Evolutionary conservation across 2,113 vertebrate species (phyloP).

Genomic region (Psammodynastes pulverulentus): DNA sequence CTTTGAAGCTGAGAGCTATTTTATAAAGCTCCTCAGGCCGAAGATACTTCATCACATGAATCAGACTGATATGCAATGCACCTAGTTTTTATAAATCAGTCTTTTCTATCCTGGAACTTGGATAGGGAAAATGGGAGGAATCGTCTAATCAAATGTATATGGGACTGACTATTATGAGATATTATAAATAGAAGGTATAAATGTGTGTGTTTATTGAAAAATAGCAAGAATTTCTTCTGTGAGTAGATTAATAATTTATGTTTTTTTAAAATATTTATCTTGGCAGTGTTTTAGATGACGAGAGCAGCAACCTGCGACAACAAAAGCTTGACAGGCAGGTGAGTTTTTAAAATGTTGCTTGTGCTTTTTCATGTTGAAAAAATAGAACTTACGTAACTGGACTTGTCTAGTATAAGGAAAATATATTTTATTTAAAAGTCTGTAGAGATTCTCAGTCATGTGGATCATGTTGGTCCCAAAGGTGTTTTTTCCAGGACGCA

Average conservation of each 20-base stretch:
- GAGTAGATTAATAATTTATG: not conserved
- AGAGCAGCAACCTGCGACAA: slow-evolving; percentile 91
- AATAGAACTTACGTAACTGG: not conserved
- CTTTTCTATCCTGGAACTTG: not conserved
- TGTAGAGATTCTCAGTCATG: too few relatives aligned
- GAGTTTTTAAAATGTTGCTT: slow-evolving; percentile 47
- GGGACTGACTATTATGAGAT: not conserved
- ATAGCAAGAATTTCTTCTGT: slow-evolving; percentile 2
- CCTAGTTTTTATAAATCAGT: not conserved
- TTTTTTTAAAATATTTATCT: slow-evolving; percentile 46
- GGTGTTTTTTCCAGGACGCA: too few relatives aligned
- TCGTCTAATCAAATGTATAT: not conserved
- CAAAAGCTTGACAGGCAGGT: slow-evolving; percentile 99
- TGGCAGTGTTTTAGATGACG: slow-evolving; percentile 94
- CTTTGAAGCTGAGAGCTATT: not conserved
- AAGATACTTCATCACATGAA: not conserved
- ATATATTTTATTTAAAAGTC: not conserved
- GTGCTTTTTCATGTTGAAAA: slow-evolving; percentile 5
- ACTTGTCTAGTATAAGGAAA: not conserved
- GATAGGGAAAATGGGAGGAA: not conserved
- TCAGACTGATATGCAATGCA: not conserved
- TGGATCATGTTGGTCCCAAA: too few relatives aligned
- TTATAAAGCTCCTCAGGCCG: not conserved
- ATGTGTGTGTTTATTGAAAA: slow-evolving; percentile 2
- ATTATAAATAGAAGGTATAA: not conserved